phyloP scores from a whole-genome alignment of 2,113 vertebrate genomes.

The Nibea coibor region DNA sequence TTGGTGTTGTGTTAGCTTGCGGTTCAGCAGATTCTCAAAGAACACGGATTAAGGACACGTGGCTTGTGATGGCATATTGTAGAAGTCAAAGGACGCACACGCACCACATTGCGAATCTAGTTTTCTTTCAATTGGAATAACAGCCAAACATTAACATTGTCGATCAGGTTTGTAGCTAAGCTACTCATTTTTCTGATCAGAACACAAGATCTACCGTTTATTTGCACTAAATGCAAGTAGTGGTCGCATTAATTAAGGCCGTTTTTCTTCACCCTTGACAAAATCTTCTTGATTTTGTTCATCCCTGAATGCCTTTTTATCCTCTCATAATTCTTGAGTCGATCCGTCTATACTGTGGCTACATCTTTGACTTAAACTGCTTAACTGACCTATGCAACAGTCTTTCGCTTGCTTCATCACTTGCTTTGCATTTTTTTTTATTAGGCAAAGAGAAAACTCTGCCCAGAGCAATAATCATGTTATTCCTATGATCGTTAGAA shows the following conservation, averaged over 20 bases:
- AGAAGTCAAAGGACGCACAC: neutral
- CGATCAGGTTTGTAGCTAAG: neutral
- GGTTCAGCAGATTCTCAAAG: slow-evolving; percentile 12
- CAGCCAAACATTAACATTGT: neutral
- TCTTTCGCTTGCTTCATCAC: slow-evolving; percentile 72
- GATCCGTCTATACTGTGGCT: slow-evolving; percentile 58
- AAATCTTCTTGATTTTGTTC: slow-evolving; percentile 40
- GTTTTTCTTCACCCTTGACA: neutral
- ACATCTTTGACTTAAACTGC: slow-evolving; percentile 56
- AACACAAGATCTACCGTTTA: neutral
- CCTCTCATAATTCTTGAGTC: slow-evolving; percentile 29
- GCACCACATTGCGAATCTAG: neutral
- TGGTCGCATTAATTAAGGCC: slow-evolving; percentile 19
- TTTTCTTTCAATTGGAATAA: slow-evolving; percentile 14
- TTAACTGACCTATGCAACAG: slow-evolving; percentile 59
- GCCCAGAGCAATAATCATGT: neutral
- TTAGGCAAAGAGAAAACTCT: slow-evolving; percentile 4
- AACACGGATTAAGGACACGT: neutral
- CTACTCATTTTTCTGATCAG: neutral
- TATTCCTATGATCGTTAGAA: slow-evolving; percentile 13
- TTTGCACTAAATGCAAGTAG: slow-evolving; percentile 33
- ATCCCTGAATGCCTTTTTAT: slow-evolving; percentile 29
- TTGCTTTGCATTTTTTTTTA: slow-evolving; percentile 67
- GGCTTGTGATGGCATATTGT: slow-evolving; percentile 2
- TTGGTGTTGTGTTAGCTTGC: slow-evolving; percentile 42